Conservation (phyloP, 1,140 invertebrate genomes). For the Drosophila saltans region DNA sequence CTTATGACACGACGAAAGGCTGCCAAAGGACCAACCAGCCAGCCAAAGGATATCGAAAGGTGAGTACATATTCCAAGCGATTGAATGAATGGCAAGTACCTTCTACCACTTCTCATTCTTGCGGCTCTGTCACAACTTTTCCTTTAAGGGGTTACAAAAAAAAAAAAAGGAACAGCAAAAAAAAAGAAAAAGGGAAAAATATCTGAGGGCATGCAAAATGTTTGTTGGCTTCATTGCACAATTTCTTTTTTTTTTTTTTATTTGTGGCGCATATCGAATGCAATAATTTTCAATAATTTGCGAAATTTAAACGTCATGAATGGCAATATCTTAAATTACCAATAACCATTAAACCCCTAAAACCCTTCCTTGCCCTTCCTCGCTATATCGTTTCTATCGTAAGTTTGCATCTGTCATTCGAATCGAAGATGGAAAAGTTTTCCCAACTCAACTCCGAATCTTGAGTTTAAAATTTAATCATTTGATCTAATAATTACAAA, state of each 20-base stretch:
- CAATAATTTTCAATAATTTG: conserved; percentile 68
- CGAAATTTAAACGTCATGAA: conserved; percentile 69
- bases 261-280: conserved; percentile 59
- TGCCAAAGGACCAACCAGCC: conserved; percentile 43
- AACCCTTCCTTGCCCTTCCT: not conserved
- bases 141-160: conserved; percentile 35
- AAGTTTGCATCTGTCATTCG: conserved; percentile 40
- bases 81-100: conserved; percentile 30
- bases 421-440: conserved; percentile 25
- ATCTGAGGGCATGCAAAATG: conserved; percentile 67
- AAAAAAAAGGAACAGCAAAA: not conserved
- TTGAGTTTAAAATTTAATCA: conserved; percentile 16
- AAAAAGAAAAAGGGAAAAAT: conserved; percentile 7
- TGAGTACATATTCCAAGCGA: conserved; percentile 50
- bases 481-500: conserved; percentile 24
- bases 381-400: conserved; percentile 2
- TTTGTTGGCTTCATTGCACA: conserved; percentile 70
- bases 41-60: conserved; percentile 10
- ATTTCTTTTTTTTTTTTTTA: conserved; percentile 8
- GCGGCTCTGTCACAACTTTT: conserved; percentile 39
- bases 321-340: conserved; percentile 72
- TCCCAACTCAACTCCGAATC: conserved; percentile 13
- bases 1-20: conserved; percentile 66
- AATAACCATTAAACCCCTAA: conserved; percentile 24
- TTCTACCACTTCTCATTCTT: not conserved